A percentile compares a stretch with the other conserved stretches of the same genome.
Evolutionary conservation across 2,113 vertebrate genomes (phyloP).

Genomic region (Corythaixoides concolor): DNA sequence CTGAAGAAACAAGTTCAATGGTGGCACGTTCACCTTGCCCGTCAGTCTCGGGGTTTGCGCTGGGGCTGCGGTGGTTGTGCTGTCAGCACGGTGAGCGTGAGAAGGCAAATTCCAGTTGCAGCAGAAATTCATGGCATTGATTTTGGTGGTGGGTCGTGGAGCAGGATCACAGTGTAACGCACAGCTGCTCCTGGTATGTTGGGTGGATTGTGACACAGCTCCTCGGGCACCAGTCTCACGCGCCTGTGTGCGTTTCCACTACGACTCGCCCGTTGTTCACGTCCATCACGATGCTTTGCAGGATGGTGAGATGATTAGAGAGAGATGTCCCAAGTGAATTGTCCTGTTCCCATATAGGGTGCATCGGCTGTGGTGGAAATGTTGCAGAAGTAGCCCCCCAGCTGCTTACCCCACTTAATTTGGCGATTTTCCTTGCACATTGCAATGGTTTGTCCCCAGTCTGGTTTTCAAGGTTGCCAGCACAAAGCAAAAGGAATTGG

Average conservation of each 20-base stretch:
- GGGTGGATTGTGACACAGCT: not conserved
- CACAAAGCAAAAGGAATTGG: not conserved
- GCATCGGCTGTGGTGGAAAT: not conserved
- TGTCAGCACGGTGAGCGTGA: fast-evolving
- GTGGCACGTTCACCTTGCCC: not conserved
- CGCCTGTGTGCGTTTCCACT: not conserved
- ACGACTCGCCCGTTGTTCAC: fast-evolving
- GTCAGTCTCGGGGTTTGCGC: fast-evolving
- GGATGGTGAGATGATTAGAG: not conserved
- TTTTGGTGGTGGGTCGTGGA: fast-evolving
- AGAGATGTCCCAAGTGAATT: not conserved
- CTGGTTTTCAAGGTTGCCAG: not conserved
- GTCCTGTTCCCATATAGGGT: not conserved
- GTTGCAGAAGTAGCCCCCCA: not conserved
- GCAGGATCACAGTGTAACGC: not conserved
- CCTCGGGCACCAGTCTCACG: fast-evolving
- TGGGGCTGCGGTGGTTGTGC: not conserved
- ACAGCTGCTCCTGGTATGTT: fast-evolving
- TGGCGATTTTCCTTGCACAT: not conserved
- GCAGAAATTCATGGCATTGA: fast-evolving
- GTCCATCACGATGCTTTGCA: fast-evolving
- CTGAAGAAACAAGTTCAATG: not conserved
- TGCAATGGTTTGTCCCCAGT: not conserved
- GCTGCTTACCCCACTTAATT: not conserved
- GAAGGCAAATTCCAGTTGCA: not conserved